phyloP scores from a whole-genome alignment of 1,140 invertebrate genomes.

The Aporrectodea caliginosa region DNA sequence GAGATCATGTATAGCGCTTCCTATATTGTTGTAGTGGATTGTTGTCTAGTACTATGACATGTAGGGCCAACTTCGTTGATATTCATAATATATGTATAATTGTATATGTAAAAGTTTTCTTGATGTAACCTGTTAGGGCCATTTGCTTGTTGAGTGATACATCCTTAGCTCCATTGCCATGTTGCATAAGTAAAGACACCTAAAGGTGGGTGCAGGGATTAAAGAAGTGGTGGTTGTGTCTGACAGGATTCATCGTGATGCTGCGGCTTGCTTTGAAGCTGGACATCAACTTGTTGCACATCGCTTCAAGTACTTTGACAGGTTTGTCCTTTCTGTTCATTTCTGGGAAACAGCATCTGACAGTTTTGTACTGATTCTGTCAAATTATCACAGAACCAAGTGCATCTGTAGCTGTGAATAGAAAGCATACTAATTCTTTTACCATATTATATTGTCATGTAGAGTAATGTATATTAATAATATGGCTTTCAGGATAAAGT shows the following conservation, averaged over 20 bases:
- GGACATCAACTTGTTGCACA: neutral
- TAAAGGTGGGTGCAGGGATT: neutral
- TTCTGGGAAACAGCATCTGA: too few relatives aligned
- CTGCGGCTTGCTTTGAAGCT: neutral
- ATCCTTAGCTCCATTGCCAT: neutral
- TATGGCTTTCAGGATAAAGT: too few relatives aligned
- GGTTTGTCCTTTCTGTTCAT: neutral
- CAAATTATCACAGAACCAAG: too few relatives aligned
- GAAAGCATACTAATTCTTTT: too few relatives aligned
- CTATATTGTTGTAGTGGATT: too few relatives aligned
- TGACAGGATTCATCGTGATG: neutral
- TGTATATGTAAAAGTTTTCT: neutral
- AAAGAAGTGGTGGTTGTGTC: neutral
- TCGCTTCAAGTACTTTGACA: neutral
- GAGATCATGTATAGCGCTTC: too few relatives aligned
- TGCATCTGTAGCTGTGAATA: too few relatives aligned
- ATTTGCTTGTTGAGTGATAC: neutral
- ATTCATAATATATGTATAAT: neutral
- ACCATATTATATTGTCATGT: too few relatives aligned
- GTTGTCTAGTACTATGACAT: too few relatives aligned
- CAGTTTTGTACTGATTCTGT: too few relatives aligned
- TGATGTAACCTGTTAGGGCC: neutral
- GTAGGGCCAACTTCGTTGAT: too few relatives aligned
- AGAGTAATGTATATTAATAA: too few relatives aligned
- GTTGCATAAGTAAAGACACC: neutral